A percentile compares a stretch with the other conserved stretches of the same genome.
Conservation (phyloP, 2,113 vertebrate genomes). For the Emydocephalus ijimae region DNA sequence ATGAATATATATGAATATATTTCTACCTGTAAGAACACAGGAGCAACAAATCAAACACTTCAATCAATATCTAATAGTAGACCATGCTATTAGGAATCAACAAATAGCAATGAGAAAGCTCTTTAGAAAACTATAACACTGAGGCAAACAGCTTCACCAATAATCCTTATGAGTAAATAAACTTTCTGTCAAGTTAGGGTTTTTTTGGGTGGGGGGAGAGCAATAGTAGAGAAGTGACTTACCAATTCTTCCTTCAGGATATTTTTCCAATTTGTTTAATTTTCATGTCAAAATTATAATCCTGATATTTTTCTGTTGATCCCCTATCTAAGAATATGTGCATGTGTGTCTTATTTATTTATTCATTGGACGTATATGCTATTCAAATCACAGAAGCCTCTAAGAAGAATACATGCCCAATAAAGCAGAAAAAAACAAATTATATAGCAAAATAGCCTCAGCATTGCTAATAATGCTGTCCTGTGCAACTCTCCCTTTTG, state of each 20-base stretch:
- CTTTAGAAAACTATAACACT: not conserved
- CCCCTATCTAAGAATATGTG: not conserved
- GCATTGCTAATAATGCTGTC: not conserved
- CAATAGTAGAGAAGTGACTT: not conserved
- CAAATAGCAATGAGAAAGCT: not conserved
- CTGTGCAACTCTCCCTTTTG: not conserved
- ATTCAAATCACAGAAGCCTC: not conserved
- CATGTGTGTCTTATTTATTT: not conserved
- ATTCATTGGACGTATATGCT: not conserved
- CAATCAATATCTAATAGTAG: not conserved
- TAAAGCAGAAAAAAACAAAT: not conserved
- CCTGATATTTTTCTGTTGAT: not conserved
- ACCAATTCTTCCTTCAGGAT: not conserved
- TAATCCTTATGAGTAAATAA: not conserved
- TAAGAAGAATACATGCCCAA: not conserved
- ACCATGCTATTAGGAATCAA: not conserved
- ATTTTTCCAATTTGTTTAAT: not conserved
- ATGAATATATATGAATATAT: too few species aligned
- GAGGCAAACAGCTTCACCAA: not conserved
- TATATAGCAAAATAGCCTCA: not conserved
- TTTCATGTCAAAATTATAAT: not conserved
- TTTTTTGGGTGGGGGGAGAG: not conserved
- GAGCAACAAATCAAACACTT: not conserved
- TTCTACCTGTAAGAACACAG: too few species aligned
- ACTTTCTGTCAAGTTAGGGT: not conserved